phyloP scores from a whole-genome alignment of 2,113 vertebrate genomes.

The Dipodomys ordii region DNA sequence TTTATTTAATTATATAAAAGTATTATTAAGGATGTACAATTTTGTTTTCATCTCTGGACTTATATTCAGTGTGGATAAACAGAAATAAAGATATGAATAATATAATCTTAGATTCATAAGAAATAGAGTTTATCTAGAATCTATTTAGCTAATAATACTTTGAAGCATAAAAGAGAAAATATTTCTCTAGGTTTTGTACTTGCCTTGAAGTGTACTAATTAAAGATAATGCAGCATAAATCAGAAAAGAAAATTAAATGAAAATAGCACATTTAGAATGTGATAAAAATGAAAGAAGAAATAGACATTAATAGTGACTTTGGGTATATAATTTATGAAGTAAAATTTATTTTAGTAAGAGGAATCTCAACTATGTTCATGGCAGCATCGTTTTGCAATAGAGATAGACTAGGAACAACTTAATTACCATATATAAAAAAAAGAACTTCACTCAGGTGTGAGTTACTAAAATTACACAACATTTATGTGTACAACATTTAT shows the following conservation, averaged over 20 bases:
- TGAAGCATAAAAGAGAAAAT: background rate
- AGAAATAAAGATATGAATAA: background rate
- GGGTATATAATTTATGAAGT: background rate
- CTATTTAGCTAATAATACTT: too few species aligned
- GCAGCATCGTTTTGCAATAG: background rate
- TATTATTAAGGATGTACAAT: background rate
- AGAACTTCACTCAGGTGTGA: too few species aligned
- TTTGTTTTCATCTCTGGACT: background rate
- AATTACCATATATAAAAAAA: background rate
- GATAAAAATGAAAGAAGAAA: background rate
- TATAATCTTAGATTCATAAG: background rate
- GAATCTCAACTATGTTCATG: background rate
- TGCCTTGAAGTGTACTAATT: background rate
- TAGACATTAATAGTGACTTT: background rate
- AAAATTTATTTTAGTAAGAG: background rate
- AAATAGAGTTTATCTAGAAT: background rate
- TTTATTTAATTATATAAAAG: background rate
- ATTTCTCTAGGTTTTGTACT: background rate
- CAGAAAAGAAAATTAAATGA: background rate
- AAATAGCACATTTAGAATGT: background rate
- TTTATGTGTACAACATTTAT: too few species aligned
- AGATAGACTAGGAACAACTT: background rate
- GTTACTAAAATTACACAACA: too few species aligned
- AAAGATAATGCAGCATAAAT: background rate
- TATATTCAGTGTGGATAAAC: background rate